phyloP scores from a whole-genome alignment of 2,797 vertebrate genomes.

The Onychomys leucogaster region DNA sequence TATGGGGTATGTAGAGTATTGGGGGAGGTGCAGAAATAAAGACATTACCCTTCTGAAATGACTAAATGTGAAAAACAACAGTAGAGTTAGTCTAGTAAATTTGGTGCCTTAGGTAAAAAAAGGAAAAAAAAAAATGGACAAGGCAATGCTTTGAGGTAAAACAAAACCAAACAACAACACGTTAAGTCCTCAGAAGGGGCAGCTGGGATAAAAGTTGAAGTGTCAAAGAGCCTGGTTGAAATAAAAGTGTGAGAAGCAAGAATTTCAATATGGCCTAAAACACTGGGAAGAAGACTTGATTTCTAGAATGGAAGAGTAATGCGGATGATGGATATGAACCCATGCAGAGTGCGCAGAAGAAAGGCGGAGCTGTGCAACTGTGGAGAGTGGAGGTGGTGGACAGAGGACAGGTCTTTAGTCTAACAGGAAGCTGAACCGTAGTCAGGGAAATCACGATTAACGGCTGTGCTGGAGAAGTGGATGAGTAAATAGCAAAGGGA shows the following conservation, averaged over 20 bases:
- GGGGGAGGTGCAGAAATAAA: not conserved
- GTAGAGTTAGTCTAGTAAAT: not conserved
- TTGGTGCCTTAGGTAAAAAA: not conserved
- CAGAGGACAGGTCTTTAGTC: not conserved
- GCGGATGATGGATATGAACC: not conserved
- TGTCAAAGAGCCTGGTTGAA: not conserved
- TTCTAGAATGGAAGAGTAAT: not conserved
- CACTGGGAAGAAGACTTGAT: not conserved
- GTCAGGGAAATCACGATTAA: not conserved
- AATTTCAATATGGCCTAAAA: not conserved
- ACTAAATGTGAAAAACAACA: not conserved
- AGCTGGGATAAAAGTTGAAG: not conserved
- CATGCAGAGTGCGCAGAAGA: not conserved
- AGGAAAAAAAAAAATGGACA: not conserved
- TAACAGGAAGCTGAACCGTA: not conserved
- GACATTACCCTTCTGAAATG: not conserved
- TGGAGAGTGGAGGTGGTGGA: not conserved
- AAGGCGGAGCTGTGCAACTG: not conserved
- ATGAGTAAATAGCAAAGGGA: constrained; percentile 31
- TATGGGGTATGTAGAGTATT: not conserved
- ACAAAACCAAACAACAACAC: not conserved
- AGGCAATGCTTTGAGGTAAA: not conserved
- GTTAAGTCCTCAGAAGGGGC: not conserved
- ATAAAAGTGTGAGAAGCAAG: not conserved
- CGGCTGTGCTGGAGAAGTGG: not conserved